phyloP scores from a whole-genome alignment of 2,888 invertebrate genomes.

The Aromia moschata region DNA sequence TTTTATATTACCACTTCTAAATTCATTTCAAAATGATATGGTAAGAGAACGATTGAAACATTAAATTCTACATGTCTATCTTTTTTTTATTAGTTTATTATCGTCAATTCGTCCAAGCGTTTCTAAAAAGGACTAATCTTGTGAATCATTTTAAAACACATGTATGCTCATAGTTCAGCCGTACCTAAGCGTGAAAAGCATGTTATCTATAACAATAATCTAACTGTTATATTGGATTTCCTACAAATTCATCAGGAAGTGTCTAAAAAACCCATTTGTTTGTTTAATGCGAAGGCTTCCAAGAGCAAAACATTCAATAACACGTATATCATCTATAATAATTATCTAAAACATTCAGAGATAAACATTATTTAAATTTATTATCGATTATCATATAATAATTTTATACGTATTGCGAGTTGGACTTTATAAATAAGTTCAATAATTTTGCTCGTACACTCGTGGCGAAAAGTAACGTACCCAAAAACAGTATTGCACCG shows the following conservation, averaged over 20 bases:
- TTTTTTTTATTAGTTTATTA: no score
- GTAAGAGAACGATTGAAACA: no score
- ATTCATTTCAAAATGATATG: no score
- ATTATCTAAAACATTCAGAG: slow-evolving; percentile 9
- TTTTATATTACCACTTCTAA: no score
- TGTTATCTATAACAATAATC: no score
- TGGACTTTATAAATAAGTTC: not conserved
- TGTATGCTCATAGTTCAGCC: no score
- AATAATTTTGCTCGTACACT: not conserved
- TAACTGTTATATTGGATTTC: not conserved
- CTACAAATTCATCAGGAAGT: not conserved
- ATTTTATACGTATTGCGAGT: slow-evolving; percentile 4
- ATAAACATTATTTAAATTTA: slow-evolving; percentile 14
- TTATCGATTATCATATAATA: slow-evolving; percentile 11
- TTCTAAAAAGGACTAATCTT: no score
- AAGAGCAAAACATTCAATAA: not conserved
- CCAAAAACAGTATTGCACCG: not conserved
- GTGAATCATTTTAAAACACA: no score
- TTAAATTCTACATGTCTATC: no score
- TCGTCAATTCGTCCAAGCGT: no score
- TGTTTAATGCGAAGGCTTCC: not conserved
- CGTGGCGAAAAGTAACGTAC: not conserved
- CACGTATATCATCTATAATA: not conserved
- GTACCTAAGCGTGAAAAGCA: no score
- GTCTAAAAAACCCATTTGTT: not conserved